These are phyloP conservation scores for Chloroceryle aenea DNA, from an alignment of 2,113 vertebrate genomes.

Conservation along the genomic window DNA sequence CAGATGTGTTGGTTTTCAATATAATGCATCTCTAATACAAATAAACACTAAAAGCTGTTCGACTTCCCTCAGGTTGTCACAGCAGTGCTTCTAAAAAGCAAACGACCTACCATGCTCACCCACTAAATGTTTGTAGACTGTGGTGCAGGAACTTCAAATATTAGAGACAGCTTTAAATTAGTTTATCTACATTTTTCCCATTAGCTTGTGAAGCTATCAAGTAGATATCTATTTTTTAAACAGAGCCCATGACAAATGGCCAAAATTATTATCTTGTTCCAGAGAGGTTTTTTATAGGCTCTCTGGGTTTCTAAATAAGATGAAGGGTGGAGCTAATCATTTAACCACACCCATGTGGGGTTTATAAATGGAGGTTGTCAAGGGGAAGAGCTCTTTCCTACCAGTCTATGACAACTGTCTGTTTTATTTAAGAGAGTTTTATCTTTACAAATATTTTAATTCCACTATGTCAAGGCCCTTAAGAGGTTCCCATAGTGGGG, in stretches of 20 bases:
- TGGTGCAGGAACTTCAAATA: background rate
- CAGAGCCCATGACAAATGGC: background rate
- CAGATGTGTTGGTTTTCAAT: background rate
- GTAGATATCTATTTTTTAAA: background rate
- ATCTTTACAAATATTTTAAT: background rate
- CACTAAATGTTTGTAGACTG: background rate
- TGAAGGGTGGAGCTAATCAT: constrained; percentile 36
- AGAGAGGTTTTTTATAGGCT: background rate
- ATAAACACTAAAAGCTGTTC: background rate
- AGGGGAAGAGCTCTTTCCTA: background rate
- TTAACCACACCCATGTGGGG: constrained; percentile 41
- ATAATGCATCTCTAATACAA: background rate
- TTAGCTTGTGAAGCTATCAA: background rate
- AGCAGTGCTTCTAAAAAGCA: background rate
- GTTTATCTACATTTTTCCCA: background rate
- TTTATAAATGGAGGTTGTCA: constrained; percentile 26
- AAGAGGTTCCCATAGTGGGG: background rate
- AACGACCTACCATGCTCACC: background rate
- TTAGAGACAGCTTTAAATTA: background rate
- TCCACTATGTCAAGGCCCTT: background rate
- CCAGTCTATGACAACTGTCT: background rate
- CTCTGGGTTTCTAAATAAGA: constrained; percentile 4
- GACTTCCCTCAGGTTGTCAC: background rate
- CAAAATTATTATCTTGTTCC: background rate
- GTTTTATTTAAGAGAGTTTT: background rate